phyloP scores from a whole-genome alignment of 2,113 vertebrate species.

The Neolamprologus ventralis region DNA sequence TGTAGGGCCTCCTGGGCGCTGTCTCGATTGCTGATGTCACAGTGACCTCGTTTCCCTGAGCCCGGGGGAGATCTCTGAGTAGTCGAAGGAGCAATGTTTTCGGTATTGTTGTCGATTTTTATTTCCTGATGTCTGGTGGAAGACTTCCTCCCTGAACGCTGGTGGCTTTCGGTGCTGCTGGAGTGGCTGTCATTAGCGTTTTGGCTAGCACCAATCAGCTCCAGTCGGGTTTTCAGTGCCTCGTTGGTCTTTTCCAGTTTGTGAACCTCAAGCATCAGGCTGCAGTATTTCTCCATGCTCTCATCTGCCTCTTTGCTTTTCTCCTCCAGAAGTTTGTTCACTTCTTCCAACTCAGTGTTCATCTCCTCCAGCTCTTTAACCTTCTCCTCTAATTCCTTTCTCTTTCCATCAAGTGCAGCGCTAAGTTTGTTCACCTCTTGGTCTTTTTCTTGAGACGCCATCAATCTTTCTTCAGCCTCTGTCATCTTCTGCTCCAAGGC shows the following conservation, averaged over 20 bases:
- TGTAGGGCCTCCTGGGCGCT: constrained; percentile 65
- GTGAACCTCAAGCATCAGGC: constrained; percentile 76
- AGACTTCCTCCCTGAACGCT: constrained; percentile 34
- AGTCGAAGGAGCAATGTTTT: constrained; percentile 24
- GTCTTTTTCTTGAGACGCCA: background rate
- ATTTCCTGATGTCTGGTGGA: constrained; percentile 10
- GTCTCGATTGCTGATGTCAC: constrained; percentile 33
- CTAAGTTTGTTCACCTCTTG: constrained; percentile 45
- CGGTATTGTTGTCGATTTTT: background rate
- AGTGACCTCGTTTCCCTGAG: constrained; percentile 67
- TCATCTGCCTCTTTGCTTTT: constrained; percentile 80
- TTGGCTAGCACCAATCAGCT: constrained; percentile 52
- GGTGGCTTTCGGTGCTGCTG: background rate
- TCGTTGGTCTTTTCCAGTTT: constrained; percentile 84
- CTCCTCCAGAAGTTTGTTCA: constrained; percentile 72
- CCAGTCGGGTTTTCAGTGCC: constrained; percentile 71
- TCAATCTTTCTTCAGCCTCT: background rate
- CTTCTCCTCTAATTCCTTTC: background rate
- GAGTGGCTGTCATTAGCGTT: background rate
- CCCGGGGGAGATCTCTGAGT: constrained; percentile 27
- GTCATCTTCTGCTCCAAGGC: constrained; percentile 19
- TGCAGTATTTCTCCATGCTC: constrained; percentile 85
- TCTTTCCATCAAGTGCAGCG: background rate
- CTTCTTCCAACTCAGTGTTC: constrained; percentile 70
- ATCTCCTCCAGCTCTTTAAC: constrained; percentile 41